phyloP scores from a whole-genome alignment of 2,888 invertebrate genomes.

The Drosophila paramelanica region DNA sequence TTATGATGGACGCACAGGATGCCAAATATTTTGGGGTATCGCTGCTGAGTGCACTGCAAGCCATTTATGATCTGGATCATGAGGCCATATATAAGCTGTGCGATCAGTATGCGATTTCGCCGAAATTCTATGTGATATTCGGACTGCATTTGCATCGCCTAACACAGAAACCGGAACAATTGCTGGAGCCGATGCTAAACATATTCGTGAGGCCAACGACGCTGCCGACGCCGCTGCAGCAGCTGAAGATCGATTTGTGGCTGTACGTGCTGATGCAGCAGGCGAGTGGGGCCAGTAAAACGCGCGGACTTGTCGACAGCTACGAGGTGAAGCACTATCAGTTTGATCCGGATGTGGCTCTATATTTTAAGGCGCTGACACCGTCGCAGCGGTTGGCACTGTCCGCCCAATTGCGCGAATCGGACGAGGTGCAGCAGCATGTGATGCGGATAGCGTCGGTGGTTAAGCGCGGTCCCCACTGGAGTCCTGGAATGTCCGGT shows the following conservation, averaged over 20 bases:
- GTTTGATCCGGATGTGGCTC: conserved; percentile 54
- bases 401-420: conserved; percentile 34
- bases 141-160: conserved; percentile 77
- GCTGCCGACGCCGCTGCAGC: conserved; percentile 38
- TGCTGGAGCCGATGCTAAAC: conserved; percentile 61
- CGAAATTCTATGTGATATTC: conserved; percentile 71
- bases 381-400: conserved; percentile 42
- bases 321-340: conserved; percentile 69
- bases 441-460: conserved; percentile 9
- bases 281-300: background rate
- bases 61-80: conserved; percentile 24
- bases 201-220: conserved; percentile 45
- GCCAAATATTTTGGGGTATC: background rate
- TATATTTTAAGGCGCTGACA: conserved; percentile 59
- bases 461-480: conserved; percentile 43
- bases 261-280: conserved; percentile 62
- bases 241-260: conserved; percentile 77
- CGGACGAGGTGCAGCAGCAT: background rate
- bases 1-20: conserved; percentile 27
- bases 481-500: conserved; percentile 65
- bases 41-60: background rate
- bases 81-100: conserved; percentile 28
- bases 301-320: conserved; percentile 7
- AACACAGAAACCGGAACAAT: conserved; percentile 49
- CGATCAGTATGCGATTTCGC: conserved; percentile 68